Base-by-base conservation (phyloP, 2,888 invertebrate genomes). In the Andrena chrysosceles region DNA sequence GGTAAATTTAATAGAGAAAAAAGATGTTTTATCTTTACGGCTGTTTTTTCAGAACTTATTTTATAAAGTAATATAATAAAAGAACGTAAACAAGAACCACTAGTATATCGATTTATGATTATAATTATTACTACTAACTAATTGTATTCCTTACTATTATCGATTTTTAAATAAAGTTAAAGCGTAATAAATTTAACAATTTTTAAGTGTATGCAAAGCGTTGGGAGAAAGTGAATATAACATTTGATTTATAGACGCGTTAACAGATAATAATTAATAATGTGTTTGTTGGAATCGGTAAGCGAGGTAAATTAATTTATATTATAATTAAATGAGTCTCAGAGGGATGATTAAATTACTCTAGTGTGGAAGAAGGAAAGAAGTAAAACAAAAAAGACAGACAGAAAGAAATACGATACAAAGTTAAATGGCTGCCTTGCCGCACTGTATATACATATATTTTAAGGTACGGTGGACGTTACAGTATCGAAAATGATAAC, bases 71-170 rank as follows among this genome's bases (percentile, higher is more conserved):
- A 90, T 85, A 85, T 86, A 88, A 80, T 83, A 79, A 86, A 73
- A 42, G 70, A 78, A 82, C 64, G 78, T 69, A 72, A 84, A 75
- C 79, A 85, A 78, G 77, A 89, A 85, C 88, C 88, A 89, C 87
- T 91, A 90, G 89, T 87, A 78, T 89, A 90, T 90, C 84, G 83
- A 90, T 85, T 63, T 90, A 90, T 89, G 81, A 89, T 90, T 90
- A 89, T 85, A 87, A 90, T 90, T 85, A 90, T 89, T 85, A 87
- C 75, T 87, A 90, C 77, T 87, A 86, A 76, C 67, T 81, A 75
- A 60, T 89, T 89, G 83, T 90, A 89, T 87, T 90, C 81, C 81
- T 89, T 90, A 88, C 84, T 85, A 86, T 89, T 87, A 89, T 85
- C 84, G 81, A 86, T 89, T 86, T 87, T 85, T 89, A 87, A 87